Evolutionary conservation across 2,113 vertebrate species (phyloP), one percentile per base, ranked within the genome.

Genomic region (Pomatostomus ruficeps): DNA sequence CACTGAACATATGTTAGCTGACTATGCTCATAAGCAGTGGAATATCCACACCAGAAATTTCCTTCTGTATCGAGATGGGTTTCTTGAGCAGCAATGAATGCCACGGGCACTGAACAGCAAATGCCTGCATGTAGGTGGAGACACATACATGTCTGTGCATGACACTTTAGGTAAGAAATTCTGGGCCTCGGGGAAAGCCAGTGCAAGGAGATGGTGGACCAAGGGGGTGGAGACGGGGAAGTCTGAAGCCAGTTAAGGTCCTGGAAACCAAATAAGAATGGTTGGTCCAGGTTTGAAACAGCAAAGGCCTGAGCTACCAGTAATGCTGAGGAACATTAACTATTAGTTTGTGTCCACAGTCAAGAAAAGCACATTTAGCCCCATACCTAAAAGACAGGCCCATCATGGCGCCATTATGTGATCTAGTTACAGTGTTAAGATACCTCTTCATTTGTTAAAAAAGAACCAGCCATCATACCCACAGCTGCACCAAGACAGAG

Each of bases 71-170:
- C 2, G 3, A 71, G 29, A 51, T 25, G 35, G 33, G 23, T 40
- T 79, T 74, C 11, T 76, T 83, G 40, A 74, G 42, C 62, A 83
- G 78, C 35, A 85, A 33, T 4, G 45, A 63, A 72, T 43, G 48
- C 35, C 62, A 68, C 0, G 6, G 52, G 52, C 57, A 72, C 46
- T 65, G 43, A 79, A 72, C 6, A 48, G 24, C 31, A 45, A 63
- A 51, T 10, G 22, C 18, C 52, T 45, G 49, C 29, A 36, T 7
- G 29, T 8, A 76, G 31, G 46, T 59, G 22, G 29, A 67, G 31
- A 21, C 10, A 38, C 0, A 2, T 16, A 81, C 51, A 36, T 0
- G 38, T 45, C 10, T n/a, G 11, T n/a, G 28, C 9, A 5, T 8
- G 20, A 81, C 24, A 13, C 25, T 42, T 35, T 0, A 59, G 20